phyloP scores from a whole-genome alignment of 2,797 vertebrate genomes.

The Schizopygopsis pylzovi region DNA sequence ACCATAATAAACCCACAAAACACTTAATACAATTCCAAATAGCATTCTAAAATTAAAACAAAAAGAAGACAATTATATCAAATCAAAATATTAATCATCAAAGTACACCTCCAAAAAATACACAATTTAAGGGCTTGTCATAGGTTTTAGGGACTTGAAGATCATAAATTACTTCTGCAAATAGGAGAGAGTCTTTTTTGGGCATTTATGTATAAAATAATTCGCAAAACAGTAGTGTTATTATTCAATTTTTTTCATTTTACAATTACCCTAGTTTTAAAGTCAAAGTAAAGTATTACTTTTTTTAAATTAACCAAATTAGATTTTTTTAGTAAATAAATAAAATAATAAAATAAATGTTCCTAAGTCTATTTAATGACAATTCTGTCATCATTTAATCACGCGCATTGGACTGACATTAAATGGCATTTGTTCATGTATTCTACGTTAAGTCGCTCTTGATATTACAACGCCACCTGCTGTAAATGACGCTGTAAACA shows the following conservation, averaged over 20 bases:
- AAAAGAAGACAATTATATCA: background rate
- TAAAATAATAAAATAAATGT: background rate
- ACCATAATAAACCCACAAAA: background rate
- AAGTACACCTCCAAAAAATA: background rate
- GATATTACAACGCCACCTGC: constrained; percentile 42
- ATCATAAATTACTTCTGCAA: background rate
- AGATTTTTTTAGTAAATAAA: background rate
- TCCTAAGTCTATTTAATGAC: background rate
- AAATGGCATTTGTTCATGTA: background rate
- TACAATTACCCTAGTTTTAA: background rate
- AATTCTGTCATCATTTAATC: background rate
- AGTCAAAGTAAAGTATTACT: background rate
- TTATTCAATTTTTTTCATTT: background rate
- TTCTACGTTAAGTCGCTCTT: background rate
- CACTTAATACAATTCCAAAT: background rate
- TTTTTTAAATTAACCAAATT: background rate
- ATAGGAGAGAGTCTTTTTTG: background rate
- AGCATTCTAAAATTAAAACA: background rate
- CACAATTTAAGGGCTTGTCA: background rate
- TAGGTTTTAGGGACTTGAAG: background rate
- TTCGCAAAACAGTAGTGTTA: background rate
- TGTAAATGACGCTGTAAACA: constrained; percentile 14
- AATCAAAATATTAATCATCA: background rate
- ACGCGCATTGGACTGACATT: no score
- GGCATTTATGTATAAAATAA: no score